These are phyloP conservation scores for Dendrocopos noguchii DNA, from an alignment of 2,113 vertebrate species.

Conservation along the genomic window DNA sequence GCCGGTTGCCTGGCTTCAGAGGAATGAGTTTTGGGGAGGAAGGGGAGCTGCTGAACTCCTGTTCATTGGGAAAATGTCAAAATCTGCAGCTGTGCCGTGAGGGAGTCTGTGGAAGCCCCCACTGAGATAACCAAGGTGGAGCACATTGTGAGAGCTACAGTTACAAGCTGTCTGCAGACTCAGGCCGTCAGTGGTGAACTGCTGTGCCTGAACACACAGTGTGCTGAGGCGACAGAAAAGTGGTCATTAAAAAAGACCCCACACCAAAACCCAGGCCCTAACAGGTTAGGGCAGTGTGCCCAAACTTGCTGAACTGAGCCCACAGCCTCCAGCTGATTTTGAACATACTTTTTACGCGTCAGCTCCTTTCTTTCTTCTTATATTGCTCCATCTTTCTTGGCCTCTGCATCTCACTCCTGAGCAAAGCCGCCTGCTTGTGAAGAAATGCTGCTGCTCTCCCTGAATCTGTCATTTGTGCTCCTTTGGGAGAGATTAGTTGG, in stretches of 20 bases:
- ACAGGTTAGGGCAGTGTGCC: background rate
- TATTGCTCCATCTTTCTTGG: background rate
- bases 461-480: background rate
- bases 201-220: background rate
- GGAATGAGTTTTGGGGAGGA: background rate
- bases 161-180: background rate
- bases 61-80: background rate
- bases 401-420: background rate
- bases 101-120: background rate
- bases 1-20: background rate
- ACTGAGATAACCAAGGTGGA: background rate
- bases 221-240: background rate
- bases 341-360: background rate
- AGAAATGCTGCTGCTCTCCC: background rate
- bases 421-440: background rate
- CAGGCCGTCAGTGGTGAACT: background rate
- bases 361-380: background rate
- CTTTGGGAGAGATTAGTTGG: conserved; percentile 9
- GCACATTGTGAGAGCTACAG: background rate
- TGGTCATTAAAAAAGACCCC: background rate
- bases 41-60: background rate
- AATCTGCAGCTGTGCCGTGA: background rate
- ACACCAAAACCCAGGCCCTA: background rate
- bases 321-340: background rate
- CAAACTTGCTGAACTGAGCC: background rate